These are phyloP conservation scores for Sanderia malayensis DNA, from an alignment of 30 jellyfish, hydroid and myxozoan genomes.

Conservation along the genomic window DNA sequence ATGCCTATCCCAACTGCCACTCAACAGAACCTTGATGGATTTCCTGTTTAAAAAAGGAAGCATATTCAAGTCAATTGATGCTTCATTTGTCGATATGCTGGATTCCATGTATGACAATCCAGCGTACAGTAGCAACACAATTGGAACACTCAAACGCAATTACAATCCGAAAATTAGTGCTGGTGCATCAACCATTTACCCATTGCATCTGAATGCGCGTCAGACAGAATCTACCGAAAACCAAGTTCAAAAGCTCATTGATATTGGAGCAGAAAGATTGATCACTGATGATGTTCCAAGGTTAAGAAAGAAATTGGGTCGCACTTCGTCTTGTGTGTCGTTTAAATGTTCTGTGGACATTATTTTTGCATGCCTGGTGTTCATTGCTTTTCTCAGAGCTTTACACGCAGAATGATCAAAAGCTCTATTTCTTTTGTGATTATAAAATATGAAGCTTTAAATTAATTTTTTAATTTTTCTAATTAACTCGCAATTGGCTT, in stretches of 20 bases:
- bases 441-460: too few relatives aligned
- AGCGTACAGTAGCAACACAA: slow-evolving; percentile 20
- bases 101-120: slow-evolving; percentile 39
- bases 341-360: too few relatives aligned
- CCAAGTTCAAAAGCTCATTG: slow-evolving; percentile 18
- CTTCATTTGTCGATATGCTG: slow-evolving; percentile 70
- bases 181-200: slow-evolving; percentile 81
- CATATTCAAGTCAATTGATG: slow-evolving; percentile 65
- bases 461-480: too few relatives aligned
- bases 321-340: too few relatives aligned
- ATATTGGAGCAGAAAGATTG: slow-evolving; percentile 60
- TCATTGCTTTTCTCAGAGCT: too few relatives aligned
- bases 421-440: too few relatives aligned
- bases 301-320: too few relatives aligned
- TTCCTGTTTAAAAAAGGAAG: slow-evolving; percentile 62
- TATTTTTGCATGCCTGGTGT: too few relatives aligned
- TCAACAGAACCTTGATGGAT: slow-evolving; percentile 27
- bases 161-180: slow-evolving; percentile 67
- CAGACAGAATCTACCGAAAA: slow-evolving; percentile 32
- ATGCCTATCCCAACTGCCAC: slow-evolving; percentile 62
- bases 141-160: slow-evolving; percentile 42
- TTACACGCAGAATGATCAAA: too few relatives aligned
- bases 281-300: slow-evolving; percentile 86
- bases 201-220: slow-evolving; percentile 42
- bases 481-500: too few relatives aligned